Evolutionary conservation across 2,797 vertebrate species (phyloP), one percentile per base, ranked within the genome.

Genomic region (Siniperca undulata): DNA sequence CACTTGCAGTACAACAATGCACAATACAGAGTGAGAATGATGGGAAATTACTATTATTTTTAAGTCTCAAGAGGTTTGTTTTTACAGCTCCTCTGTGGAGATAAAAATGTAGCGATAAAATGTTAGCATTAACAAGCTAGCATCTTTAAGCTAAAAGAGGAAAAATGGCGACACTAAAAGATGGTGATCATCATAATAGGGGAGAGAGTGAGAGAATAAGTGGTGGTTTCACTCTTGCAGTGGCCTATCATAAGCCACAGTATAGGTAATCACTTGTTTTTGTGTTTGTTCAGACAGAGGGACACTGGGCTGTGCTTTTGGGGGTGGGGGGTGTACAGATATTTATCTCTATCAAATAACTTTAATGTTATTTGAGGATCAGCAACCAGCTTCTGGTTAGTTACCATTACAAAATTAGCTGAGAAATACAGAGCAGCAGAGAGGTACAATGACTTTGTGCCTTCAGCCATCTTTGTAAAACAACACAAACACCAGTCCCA

Each of bases 361-460:
- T 81, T 87, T 75, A 38, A 82, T 65, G 68, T 77, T 74, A 74
- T 88, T 68, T 69, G 59, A 81, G 38, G 69, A 87, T 82, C 81
- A 75, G 59, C 75, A 78, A 87, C 85, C 82, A 86, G 84, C 78
- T 85, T 92, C 82, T 84, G 86, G 80, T 93, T 92, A 87, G 89
- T 92, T 89, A 91, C 86, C 30, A 16, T 91, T 90, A 92, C 73
- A 86, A 93, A 94, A 93, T 89, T 90, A 92, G 85, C 83, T 89
- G 82, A 88, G 87, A 91, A 91, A 90, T 90, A 89, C 84, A 91
- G 92, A 94, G 92, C 94, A 94, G 91, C 91, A 93, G 92, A 94
- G 89, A 91, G 86, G 92, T 92, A 90, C 89, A 87, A 91, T 83
- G 85, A 94, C 90, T 91, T 94, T 94, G 93, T 94, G 94, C 93